These are phyloP conservation scores for Agrochola circellaris DNA, from an alignment of 2,888 invertebrate genomes.

Conservation along the genomic window DNA sequence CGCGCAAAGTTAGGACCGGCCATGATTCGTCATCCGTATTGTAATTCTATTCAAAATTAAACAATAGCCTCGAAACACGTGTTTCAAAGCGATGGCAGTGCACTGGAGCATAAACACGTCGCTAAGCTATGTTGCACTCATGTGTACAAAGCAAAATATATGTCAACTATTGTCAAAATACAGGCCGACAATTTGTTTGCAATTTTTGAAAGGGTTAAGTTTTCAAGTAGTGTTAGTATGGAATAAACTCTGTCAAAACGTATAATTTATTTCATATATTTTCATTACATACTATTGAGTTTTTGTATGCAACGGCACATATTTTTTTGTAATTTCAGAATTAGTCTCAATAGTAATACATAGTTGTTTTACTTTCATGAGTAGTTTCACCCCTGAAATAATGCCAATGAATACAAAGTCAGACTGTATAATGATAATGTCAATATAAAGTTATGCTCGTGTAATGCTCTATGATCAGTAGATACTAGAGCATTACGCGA, in stretches of 20 bases:
- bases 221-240: neutral
- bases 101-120: neutral
- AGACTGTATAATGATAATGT: neutral
- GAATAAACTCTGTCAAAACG: neutral
- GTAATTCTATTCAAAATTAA: neutral
- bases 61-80: neutral
- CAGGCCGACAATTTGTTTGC: neutral
- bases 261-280: neutral
- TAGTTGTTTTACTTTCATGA: neutral
- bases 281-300: neutral
- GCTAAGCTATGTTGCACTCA: neutral
- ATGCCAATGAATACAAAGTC: neutral
- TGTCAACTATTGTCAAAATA: neutral
- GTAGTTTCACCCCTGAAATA: neutral
- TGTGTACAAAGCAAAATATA: neutral
- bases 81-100: neutral
- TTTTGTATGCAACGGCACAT: too few species aligned
- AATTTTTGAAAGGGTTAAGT: neutral
- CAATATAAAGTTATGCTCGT: neutral
- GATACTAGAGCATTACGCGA: neutral
- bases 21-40: neutral
- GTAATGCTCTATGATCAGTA: slow-evolving; percentile 10
- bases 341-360: neutral
- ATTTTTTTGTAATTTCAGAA: neutral
- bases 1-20: neutral